Evolutionary conservation across 2,888 invertebrate genomes (phyloP), one percentile per base, ranked within the genome.

Genomic region (Ectemnius continuus): DNA sequence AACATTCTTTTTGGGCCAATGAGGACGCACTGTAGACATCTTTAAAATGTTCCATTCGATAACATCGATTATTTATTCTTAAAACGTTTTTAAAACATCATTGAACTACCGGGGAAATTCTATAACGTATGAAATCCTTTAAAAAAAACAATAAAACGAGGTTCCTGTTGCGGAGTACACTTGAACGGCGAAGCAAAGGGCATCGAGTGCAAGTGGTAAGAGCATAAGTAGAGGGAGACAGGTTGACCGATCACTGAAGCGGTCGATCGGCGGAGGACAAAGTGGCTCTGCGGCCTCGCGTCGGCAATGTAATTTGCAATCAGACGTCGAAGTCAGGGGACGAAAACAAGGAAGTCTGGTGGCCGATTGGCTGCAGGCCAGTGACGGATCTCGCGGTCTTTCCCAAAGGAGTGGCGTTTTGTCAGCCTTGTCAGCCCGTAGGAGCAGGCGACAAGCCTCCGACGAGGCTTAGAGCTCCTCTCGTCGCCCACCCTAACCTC

Each of bases 271-370:
- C 26, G 20, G 16, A 28, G 36, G 28, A 67, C 67, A 52, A 61
- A 70, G 61, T 57, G 23, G 52, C 26, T 18, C 23, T 65, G 65
- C 46, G 28, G 52, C 57, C 11, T 57, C 67, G 63, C 63, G 57
- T 66, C 60, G 66, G 36, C 70, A 70, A 75, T 73, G 83, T 79
- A 83, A 83, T 83, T 83, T 82, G 83, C 80, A 82, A 83, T 83
- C 78, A 74, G 73, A 75, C 62, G 80, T 77, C 78, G 78, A 83
- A 80, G 76, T 70, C 67, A 46, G 64, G 28, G 57, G 57, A 47
- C 45, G 81, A 76, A 81, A 83, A 83, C 80, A 80, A 72, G 75
- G 69, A 72, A 73, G 67, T 59, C 56, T 72, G 67, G 71, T 67
- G 61, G 47, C 60, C 80, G 76, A 82, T 78, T 83, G 79, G 84